Evolutionary conservation across 2,797 vertebrate genomes (phyloP), one percentile per base, ranked within the genome.

Genomic region (Parotocinclus haroldoi): DNA sequence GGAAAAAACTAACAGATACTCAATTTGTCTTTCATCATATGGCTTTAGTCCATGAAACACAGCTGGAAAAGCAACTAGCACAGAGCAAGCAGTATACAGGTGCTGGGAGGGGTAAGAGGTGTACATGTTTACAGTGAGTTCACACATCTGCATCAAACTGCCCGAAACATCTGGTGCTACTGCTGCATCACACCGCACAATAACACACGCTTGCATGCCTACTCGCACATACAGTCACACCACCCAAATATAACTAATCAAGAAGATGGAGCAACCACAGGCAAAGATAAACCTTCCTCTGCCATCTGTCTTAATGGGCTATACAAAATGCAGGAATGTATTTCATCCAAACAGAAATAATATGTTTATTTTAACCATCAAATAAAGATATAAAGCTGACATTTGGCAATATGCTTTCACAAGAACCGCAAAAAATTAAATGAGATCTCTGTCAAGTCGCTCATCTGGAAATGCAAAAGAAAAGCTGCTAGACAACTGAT

Each of bases 61-160:
- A 37, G 66, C 50, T 54, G 56, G 51, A 65, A 48, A 68, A 71
- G 54, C 40, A 61, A 18, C 14, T 55, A 46, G 51, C 16, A 65
- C 7, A 46, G 53, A 6, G 36, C 16, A 49, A 63, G 58, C 16
- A 39, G 49, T 16, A 52, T 49, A 39, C 3, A 40, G 13, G 54
- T 53, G 66, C 63, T 68, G n/a, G 14, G 13, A 54, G 44, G 10
- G 10, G 40, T 3, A 7, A 42, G 40, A 9, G 40, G 40, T 42
- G 40, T 9, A 42, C 8, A 7, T 42, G 40, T 42, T 42, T 42
- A 62, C 57, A 70, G 61, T 65, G 67, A 36, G 70, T 76, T 78
- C 71, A 78, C 73, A 73, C 76, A 78, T 76, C 68, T 73, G 70
- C 64, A 70, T 75, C 70, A 75, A 76, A 76, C 70, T 39, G 67